Evolutionary conservation across 2,797 vertebrate genomes (phyloP).

Genomic region (Alcedo quadribrachys): DNA sequence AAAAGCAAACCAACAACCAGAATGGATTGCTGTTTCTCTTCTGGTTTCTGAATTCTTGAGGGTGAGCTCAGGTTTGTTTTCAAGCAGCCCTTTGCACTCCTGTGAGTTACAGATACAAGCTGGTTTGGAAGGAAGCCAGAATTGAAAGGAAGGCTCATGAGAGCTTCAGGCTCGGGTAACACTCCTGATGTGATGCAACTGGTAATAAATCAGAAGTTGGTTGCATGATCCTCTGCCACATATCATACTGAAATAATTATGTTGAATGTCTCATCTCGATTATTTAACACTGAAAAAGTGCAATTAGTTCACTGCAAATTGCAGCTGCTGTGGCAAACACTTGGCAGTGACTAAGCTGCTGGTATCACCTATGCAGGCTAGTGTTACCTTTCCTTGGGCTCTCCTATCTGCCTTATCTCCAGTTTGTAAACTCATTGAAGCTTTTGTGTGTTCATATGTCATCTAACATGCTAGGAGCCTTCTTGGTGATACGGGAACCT

Average conservation of each 20-base stretch:
- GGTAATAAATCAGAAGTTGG: not conserved
- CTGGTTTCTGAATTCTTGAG: not conserved
- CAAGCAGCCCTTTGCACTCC: not conserved
- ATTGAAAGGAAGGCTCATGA: not conserved
- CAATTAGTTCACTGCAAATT: not conserved
- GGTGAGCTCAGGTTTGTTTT: not conserved
- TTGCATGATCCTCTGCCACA: not conserved
- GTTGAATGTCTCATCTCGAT: not conserved
- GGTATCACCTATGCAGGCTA: fast-evolving
- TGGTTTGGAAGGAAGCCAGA: not conserved
- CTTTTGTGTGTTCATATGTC: not conserved
- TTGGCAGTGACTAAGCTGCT: not conserved
- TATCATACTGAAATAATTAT: not conserved
- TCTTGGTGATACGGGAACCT: not conserved
- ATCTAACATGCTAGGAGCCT: not conserved
- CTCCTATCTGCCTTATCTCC: not conserved
- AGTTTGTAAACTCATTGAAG: not conserved
- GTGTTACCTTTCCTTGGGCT: not conserved
- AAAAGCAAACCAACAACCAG: not conserved
- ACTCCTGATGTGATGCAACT: not conserved
- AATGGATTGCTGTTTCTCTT: not conserved
- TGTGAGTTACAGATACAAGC: not conserved
- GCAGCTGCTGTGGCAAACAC: not conserved
- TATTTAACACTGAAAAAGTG: not conserved
- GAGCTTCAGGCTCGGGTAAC: not conserved